Evolutionary conservation across 92 coral and sea anemone genomes (phyloP), one percentile per base, ranked within the genome.

Genomic region (Zoanthus sansibaricus): DNA sequence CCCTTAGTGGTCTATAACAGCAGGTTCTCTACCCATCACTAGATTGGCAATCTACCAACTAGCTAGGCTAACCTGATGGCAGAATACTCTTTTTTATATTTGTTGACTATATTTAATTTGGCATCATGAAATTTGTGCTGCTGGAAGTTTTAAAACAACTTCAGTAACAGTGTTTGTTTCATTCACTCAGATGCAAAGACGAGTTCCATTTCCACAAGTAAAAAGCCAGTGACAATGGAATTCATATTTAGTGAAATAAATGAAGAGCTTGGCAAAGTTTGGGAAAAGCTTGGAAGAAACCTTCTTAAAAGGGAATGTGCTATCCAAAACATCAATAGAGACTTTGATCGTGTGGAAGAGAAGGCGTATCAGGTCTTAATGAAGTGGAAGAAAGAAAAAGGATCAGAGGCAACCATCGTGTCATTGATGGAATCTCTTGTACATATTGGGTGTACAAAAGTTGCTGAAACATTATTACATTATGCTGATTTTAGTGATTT

Each of bases 201-300:
- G 56, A 49, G 49, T 47, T 55, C 83, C 62, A 58, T 52, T 47
- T n/a, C 59, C 0, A 10, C 51, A 76, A 83, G 42, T 18, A 3
- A 76, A 74, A 72, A 87, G 20, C 64, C 62, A 32, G 78, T 61
- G 33, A 82, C 46, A 12, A 80, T 91, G 83, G 91, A 85, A 32
- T 55, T 4, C 15, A 71, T 92, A 4, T 89, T 96, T 16, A n/a
- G 37, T 52, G 93, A 94, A 3, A 88, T 96, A 33, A 84, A 87
- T 75, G 96, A 92, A 59, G 94, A 92, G 52, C 76, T 96, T 47
- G 96, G 95, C 13, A 37, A 80, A 10, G 88, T 88, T 46, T 96
- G 99, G 99, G 94, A 82, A 88, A 91, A 77, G 33, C 87, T 93
- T 61, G 99, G 99, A 21, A 87, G 95, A 13, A 71, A 86, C 47